Evolutionary conservation across 2,797 vertebrate genomes (phyloP), one percentile per base, ranked within the genome.

Genomic region (Anableps anableps): DNA sequence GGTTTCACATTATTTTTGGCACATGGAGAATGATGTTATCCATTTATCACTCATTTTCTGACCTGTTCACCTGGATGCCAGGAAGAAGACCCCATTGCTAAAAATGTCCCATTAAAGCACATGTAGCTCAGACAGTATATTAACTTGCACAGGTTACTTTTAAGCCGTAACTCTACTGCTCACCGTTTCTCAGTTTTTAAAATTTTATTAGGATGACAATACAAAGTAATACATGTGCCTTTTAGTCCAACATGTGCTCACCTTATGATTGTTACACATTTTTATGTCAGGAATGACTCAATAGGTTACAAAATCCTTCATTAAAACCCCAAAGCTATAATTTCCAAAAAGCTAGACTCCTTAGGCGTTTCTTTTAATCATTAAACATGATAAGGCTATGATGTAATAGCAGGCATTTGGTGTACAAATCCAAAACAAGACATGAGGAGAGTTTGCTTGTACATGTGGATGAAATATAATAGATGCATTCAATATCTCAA

Each of bases 81-180:
- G 84, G 74, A 86, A 73, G 75, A 81, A 85, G 45, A 72, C 85
- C 48, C 88, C 86, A 87, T 87, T 88, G 83, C 81, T 82, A 45
- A 80, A 88, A 81, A 84, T 79, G 80, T 76, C 72, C 81, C 83
- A 88, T 36, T 31, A 34, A 34, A 62, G 60, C 31, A 16, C 60
- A 83, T 91, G 88, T 80, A 85, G 83, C 78, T 80, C 76, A 41
- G 72, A 83, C 31, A 38, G 14, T 31, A 17, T 1, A 10, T 80
- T 75, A 19, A 76, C 45, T 17, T 58, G 2, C 62, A 34, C 26
- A 41, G 23, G 74, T 78, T 73, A 0, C n/a, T 48, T 58, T 84
- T 76, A 29, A 50, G 26, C 29, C 45, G 6, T 41, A 3, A 48
- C 72, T 80, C 21, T 70, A 72, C 58, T 43, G 29, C 26, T 76